Evolutionary conservation across 2,113 vertebrate genomes (phyloP).

Genomic region (Sinocyclocheilus anshuiensis): DNA sequence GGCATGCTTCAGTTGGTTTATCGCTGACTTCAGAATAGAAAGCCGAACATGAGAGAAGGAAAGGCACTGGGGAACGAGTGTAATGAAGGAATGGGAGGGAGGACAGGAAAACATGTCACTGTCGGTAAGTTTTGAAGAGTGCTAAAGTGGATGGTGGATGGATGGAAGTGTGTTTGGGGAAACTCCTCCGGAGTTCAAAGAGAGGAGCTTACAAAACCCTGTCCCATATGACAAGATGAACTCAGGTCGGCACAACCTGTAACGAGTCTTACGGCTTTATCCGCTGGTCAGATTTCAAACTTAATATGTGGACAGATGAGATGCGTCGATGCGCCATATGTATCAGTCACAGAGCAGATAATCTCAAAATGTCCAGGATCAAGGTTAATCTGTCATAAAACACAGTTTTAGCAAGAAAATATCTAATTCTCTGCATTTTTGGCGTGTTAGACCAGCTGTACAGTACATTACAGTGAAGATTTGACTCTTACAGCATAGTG

Average conservation of each 20-base stretch:
- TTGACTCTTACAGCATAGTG: too few species aligned
- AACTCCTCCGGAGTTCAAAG: background rate
- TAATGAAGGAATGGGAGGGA: constrained; percentile 8
- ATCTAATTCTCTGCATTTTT: constrained; percentile 26
- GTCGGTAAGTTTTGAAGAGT: background rate
- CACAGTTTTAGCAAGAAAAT: constrained; percentile 67
- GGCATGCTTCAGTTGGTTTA: constrained; percentile 15
- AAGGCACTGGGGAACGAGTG: background rate
- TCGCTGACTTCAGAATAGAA: constrained; percentile 9
- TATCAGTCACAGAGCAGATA: constrained; percentile 72
- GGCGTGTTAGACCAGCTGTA: background rate
- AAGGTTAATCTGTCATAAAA: constrained; percentile 74
- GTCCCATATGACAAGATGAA: constrained; percentile 10
- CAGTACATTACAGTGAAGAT: background rate
- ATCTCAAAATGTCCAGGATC: constrained; percentile 73
- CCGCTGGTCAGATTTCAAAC: constrained; percentile 13
- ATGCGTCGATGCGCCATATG: constrained; percentile 69
- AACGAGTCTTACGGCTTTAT: background rate
- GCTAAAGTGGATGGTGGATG: background rate
- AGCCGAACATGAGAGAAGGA: background rate
- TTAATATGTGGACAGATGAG: constrained; percentile 59
- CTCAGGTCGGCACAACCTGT: background rate
- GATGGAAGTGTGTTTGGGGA: background rate
- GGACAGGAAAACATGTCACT: constrained; percentile 5
- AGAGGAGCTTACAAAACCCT: background rate